Evolutionary conservation across 2,888 invertebrate species (phyloP).

Genomic region (Apamea monoglypha): DNA sequence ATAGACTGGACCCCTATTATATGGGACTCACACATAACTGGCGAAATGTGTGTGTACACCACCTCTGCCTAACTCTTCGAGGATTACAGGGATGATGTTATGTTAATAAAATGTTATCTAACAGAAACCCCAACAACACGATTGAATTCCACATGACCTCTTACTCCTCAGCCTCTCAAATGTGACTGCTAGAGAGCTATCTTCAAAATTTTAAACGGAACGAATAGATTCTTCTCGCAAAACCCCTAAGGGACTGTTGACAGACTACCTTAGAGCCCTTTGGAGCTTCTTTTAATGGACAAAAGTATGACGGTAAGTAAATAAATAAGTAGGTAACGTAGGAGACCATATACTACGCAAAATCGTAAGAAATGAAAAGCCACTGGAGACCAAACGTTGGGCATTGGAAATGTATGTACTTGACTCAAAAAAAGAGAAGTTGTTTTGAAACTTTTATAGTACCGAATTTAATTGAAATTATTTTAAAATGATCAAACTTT

Average conservation of each 20-base stretch:
- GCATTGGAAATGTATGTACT: background rate
- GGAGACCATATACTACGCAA: background rate
- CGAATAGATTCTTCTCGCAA: too few relatives aligned
- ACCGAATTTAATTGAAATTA: background rate
- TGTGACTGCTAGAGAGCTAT: background rate
- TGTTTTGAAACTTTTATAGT: background rate
- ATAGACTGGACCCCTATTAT: background rate
- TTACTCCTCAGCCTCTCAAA: background rate
- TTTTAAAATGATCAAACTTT: background rate
- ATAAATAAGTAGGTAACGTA: background rate
- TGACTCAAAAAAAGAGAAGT: background rate
- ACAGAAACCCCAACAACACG: background rate
- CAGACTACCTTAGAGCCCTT: slow-evolving; percentile 6
- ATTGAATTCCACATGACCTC: too few relatives aligned
- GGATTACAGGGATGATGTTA: background rate
- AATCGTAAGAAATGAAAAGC: slow-evolving; percentile 34
- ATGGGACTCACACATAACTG: background rate
- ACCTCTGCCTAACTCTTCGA: background rate
- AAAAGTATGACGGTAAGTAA: slow-evolving; percentile 26
- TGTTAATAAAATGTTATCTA: background rate
- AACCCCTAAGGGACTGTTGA: background rate
- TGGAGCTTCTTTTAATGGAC: background rate
- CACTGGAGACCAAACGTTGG: slow-evolving; percentile 16
- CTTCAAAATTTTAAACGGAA: background rate
- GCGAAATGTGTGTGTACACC: background rate